Evolutionary conservation across 2,797 vertebrate genomes (phyloP).

Genomic region (Pseudochromis fuscus): DNA sequence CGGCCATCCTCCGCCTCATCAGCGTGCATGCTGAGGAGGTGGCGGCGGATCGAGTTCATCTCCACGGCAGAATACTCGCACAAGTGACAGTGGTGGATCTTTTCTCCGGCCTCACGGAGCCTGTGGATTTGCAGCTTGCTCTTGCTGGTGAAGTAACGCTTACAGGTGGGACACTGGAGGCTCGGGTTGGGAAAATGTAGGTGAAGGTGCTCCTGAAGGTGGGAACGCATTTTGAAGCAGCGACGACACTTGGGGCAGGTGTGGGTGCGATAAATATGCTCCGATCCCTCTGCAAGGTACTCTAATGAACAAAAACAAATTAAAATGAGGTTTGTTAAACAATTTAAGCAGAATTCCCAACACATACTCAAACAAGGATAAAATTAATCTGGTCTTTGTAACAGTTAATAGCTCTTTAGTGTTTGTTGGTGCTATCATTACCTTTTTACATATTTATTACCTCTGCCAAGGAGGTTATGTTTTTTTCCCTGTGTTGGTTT

Average conservation of each 20-base stretch:
- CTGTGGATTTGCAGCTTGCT: conserved; percentile 95
- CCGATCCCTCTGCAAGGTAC: conserved; percentile 82
- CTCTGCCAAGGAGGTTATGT: no score
- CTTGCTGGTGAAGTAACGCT: conserved; percentile 95
- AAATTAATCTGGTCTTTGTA: no score
- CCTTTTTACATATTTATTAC: no score
- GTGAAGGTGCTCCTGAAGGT: conserved; percentile 94
- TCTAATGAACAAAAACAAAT: conserved; percentile 71
- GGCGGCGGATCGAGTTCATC: conserved; percentile 91
- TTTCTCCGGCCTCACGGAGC: conserved; percentile 91
- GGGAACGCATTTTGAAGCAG: conserved; percentile 96
- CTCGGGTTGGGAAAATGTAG: conserved; percentile 94
- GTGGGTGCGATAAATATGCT: conserved; percentile 92
- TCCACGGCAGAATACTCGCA: conserved; percentile 96
- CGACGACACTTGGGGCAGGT: conserved; percentile 95
- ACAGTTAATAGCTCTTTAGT: no score
- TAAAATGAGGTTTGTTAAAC: not conserved
- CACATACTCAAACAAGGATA: not conserved
- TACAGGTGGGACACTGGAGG: conserved; percentile 95
- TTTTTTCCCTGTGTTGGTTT: no score
- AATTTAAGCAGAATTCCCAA: not conserved
- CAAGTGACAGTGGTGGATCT: conserved; percentile 89
- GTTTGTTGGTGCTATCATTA: no score
- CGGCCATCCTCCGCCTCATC: conserved; percentile 80
- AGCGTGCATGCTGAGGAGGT: conserved; percentile 90